Percentiles rank a stretch among this genome's conserved stretches.
These are phyloP conservation scores for Deilephila elpenor DNA, from an alignment of 2,888 invertebrate genomes.

Conservation along the genomic window DNA sequence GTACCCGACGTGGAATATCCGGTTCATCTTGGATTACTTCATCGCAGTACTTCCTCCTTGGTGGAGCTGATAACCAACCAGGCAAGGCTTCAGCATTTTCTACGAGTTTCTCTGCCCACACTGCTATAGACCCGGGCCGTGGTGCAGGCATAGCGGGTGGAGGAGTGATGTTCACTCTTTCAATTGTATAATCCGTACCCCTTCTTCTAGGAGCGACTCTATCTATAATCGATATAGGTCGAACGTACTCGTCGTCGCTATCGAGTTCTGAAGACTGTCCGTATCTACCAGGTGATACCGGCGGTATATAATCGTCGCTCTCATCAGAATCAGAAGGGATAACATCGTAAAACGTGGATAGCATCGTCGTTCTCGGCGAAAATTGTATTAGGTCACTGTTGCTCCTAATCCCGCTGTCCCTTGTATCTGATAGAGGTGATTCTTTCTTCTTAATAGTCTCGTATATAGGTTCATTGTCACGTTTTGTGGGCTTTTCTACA, in stretches of 20 bases:
- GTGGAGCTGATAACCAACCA: slow-evolving; percentile 78
- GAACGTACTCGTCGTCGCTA: slow-evolving; percentile 72
- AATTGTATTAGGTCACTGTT: slow-evolving; percentile 74
- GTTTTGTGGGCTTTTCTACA: slow-evolving; percentile 43
- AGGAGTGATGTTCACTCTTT: slow-evolving; percentile 77
- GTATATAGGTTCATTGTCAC: slow-evolving; percentile 58
- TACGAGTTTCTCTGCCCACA: slow-evolving; percentile 80
- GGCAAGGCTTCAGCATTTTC: slow-evolving; percentile 84
- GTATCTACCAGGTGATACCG: slow-evolving; percentile 44
- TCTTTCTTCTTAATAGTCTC: slow-evolving; percentile 59
- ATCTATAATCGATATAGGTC: slow-evolving; percentile 71
- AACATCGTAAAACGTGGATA: slow-evolving; percentile 56
- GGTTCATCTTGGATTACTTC: slow-evolving; percentile 70
- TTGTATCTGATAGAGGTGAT: slow-evolving; percentile 47
- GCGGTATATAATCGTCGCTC: slow-evolving; percentile 67
- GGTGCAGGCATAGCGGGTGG: slow-evolving; percentile 78
- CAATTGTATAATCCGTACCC: slow-evolving; percentile 64
- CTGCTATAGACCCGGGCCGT: slow-evolving; percentile 69
- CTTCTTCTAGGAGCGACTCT: slow-evolving; percentile 68
- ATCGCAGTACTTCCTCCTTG: slow-evolving; percentile 69
- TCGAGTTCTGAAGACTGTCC: slow-evolving; percentile 49
- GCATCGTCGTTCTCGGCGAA: slow-evolving; percentile 60
- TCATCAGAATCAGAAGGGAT: slow-evolving; percentile 56
- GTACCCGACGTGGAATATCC: slow-evolving; percentile 70
- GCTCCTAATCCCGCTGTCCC: slow-evolving; percentile 42